Evolutionary conservation across 2,113 vertebrate genomes (phyloP), one percentile per base, ranked within the genome.

Genomic region (Struthio camelus): DNA sequence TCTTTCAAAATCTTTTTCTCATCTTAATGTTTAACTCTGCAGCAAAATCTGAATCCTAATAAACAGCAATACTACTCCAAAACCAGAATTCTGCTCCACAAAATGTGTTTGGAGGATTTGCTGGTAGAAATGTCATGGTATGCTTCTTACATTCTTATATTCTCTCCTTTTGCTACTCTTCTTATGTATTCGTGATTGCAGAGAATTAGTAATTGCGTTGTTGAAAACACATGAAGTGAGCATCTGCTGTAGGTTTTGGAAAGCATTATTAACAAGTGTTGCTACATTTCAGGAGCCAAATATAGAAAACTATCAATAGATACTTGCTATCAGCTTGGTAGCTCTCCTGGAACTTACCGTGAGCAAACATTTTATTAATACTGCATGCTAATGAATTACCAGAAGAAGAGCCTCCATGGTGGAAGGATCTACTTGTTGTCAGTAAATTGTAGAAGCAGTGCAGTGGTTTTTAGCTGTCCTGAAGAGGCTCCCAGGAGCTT

Each of bases 211-310:
- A 85, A 50, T 59, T 34, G 12, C 14, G 9, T 65, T 61, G 24
- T 48, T 75, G 50, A 86, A 82, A 94, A 72, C 7, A 84, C 90
- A 66, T 59, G 24, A 92, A 92, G 44, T 54, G 18, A 93, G 42
- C 73, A 94, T 67, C 80, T 94, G 88, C 51, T 71, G 11, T 54
- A 56, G 27, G 25, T 81, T 92, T 94, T 69, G 66, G 53, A 66
- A 54, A 9, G n/a, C 54, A 11, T 80, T 93, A 59, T 90, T 90
- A 48, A 62, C 69, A 85, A 91, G 90, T 65, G 17, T 86, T 89
- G 67, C 42, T 51, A 16, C 7, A 8, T 71, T 90, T 87, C 75
- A 76, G 56, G 65, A 89, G 77, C 61, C 78, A 94, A 46, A 32
- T 75, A 91, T 84, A 78, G 54, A 38, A 92, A 94, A 32, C 3